These are phyloP conservation scores for Sacculina carcini DNA, from an alignment of 2,888 invertebrate genomes.

Conservation along the genomic window DNA sequence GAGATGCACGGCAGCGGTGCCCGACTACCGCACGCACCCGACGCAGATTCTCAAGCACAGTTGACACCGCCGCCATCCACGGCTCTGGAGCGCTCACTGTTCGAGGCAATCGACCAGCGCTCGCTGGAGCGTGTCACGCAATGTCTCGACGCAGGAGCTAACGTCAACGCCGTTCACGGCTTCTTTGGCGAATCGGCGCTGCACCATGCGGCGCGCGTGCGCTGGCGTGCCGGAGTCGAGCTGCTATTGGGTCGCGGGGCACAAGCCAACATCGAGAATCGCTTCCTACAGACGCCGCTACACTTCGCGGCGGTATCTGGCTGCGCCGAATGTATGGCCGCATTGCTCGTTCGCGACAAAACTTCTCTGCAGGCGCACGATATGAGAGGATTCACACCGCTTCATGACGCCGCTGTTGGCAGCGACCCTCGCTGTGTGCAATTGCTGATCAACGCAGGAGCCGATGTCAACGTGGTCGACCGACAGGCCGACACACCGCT, in stretches of 20 bases:
- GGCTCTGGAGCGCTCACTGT: neutral
- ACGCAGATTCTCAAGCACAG: neutral
- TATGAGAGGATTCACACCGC: slow-evolving; percentile 12
- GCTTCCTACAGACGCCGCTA: slow-evolving; percentile 13
- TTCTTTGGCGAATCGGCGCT: slow-evolving; percentile 13
- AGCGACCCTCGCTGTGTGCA: slow-evolving; percentile 8
- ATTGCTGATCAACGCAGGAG: slow-evolving; percentile 22
- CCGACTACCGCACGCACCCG: too few relatives aligned
- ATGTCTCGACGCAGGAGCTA: slow-evolving; percentile 8
- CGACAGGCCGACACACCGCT: slow-evolving; percentile 23
- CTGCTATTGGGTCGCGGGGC: slow-evolving; percentile 10
- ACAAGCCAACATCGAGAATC: slow-evolving; percentile 12
- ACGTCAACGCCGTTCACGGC: slow-evolving; percentile 13
- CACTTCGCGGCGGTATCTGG: slow-evolving; percentile 12
- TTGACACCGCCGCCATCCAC: neutral
- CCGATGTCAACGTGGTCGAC: slow-evolving; percentile 24
- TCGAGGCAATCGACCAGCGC: slow-evolving; percentile 10
- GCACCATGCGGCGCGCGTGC: slow-evolving; percentile 11
- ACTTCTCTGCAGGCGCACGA: slow-evolving; percentile 10
- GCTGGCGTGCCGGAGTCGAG: slow-evolving; percentile 11
- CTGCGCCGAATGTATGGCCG: slow-evolving; percentile 9
- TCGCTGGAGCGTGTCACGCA: slow-evolving; percentile 7
- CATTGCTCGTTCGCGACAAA: slow-evolving; percentile 9
- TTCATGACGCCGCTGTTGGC: slow-evolving; percentile 12
- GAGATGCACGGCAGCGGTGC: too few relatives aligned